Percentiles rank a stretch among this genome's conserved stretches.
These are phyloP conservation scores for Bombycilla garrulus DNA, from an alignment of 2,113 vertebrate species.

Conservation along the genomic window DNA sequence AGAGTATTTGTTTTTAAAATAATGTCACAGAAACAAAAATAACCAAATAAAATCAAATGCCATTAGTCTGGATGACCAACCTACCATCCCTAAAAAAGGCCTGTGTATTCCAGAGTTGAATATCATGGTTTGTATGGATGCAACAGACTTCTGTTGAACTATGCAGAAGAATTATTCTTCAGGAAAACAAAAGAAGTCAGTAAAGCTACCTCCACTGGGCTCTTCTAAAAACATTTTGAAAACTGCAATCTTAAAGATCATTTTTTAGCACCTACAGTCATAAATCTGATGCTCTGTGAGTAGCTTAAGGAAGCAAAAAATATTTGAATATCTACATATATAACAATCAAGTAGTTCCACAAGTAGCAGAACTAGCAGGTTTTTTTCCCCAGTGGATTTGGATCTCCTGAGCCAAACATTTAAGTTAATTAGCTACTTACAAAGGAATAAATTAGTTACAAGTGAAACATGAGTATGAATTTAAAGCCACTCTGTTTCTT, in stretches of 20 bases:
- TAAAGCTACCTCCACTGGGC: background rate
- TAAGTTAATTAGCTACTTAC: conserved; percentile 18
- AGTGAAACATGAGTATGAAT: background rate
- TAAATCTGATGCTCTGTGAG: background rate
- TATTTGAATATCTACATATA: background rate
- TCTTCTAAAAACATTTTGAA: background rate
- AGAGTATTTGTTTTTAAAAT: background rate
- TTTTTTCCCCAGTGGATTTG: background rate
- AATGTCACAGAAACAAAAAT: background rate
- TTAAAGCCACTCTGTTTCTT: background rate
- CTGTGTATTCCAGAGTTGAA: background rate
- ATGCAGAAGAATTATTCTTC: background rate
- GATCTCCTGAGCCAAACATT: background rate
- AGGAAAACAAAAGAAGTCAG: background rate
- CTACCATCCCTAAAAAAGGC: background rate
- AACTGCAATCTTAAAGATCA: background rate
- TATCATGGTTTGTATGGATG: fast-evolving
- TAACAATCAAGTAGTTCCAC: background rate
- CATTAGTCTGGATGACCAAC: background rate
- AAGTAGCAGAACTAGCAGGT: background rate
- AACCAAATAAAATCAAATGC: background rate
- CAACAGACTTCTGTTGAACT: background rate
- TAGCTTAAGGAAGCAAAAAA: background rate
- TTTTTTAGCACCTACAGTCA: background rate
- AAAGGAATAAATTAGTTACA: conserved; percentile 9